These are phyloP conservation scores for Tenebrosternarchus preto DNA, from an alignment of 2,113 vertebrate species.

Conservation along the genomic window DNA sequence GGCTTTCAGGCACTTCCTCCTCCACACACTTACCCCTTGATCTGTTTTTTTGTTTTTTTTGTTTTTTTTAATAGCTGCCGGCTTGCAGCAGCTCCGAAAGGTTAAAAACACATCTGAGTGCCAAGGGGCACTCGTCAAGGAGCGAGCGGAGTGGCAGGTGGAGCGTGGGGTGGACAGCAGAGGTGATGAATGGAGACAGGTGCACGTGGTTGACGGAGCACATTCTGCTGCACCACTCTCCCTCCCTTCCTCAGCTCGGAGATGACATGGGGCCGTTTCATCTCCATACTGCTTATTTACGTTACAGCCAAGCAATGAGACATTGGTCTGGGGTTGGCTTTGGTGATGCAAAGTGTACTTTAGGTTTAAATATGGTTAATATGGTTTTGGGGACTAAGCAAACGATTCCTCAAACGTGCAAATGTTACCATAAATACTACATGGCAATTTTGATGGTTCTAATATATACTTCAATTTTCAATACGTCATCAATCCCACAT, in stretches of 20 bases:
- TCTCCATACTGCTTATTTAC: neutral
- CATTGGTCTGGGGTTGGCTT: neutral
- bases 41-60: neutral
- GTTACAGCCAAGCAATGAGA: neutral
- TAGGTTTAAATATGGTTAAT: no score
- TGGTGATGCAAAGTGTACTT: neutral
- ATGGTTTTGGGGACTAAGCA: no score
- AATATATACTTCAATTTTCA: no score
- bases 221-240: neutral
- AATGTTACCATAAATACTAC: no score
- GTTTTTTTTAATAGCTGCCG: neutral
- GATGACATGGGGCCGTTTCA: neutral
- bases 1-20: neutral
- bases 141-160: neutral
- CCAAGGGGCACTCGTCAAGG: constrained; percentile 15
- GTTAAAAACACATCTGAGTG: constrained; percentile 32
- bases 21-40: neutral
- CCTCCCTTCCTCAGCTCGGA: no score
- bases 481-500: neutral
- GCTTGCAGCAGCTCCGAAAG: constrained; percentile 20
- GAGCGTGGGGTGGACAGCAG: neutral
- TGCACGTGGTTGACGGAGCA: constrained; percentile 1
- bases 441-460: no score
- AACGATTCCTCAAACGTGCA: no score
- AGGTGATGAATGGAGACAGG: constrained; percentile 35